Percentiles rank a stretch among this genome's conserved stretches.
Evolutionary conservation across 2,113 vertebrate genomes (phyloP).

Genomic region (Ramphastos sulfuratus): DNA sequence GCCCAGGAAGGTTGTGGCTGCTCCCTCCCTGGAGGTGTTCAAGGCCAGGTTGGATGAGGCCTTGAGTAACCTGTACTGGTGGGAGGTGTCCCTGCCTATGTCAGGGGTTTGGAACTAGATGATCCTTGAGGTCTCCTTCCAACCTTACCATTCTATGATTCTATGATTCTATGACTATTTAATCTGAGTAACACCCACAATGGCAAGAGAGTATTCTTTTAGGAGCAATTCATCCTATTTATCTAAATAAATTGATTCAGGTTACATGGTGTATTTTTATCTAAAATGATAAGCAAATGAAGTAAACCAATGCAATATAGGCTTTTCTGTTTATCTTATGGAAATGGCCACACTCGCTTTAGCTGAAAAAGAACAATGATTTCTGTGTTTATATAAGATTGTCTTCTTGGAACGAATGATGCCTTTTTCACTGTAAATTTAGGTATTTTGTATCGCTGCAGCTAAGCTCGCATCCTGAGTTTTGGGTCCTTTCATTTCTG

Average conservation of each 20-base stretch:
- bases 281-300: neutral
- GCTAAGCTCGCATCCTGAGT: neutral
- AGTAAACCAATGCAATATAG: neutral
- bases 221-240: neutral
- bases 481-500: neutral
- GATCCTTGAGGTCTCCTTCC: no score
- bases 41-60: no score
- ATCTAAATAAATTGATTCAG: neutral
- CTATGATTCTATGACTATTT: no score
- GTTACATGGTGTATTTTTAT: neutral
- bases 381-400: neutral
- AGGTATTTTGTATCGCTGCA: neutral
- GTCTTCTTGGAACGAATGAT: neutral
- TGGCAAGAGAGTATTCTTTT: neutral
- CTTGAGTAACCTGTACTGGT: no score
- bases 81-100: no score
- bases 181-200: neutral
- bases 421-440: neutral
- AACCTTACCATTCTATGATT: no score
- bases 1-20: no score
- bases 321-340: neutral
- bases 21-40: no score
- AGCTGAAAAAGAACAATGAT: neutral
- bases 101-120: no score
- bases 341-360: neutral